Evolutionary conservation across 2,113 vertebrate species (phyloP).

Genomic region (Urocitellus parryii): DNA sequence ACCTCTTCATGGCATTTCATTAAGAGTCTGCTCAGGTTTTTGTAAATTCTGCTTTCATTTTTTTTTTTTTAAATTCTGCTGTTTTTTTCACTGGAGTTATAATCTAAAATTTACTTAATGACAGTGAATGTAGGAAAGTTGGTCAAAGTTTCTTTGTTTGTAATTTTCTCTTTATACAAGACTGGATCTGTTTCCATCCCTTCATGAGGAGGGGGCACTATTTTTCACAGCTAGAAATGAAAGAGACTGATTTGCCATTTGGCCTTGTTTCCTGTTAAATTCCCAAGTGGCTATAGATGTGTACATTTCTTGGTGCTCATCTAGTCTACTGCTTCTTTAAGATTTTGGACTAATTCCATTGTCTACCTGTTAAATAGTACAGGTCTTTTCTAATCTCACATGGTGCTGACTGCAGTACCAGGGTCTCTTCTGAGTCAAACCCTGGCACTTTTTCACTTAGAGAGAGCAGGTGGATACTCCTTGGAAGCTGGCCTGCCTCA

Average conservation of each 20-base stretch:
- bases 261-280: not conserved
- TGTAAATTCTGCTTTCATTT: not conserved
- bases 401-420: not conserved
- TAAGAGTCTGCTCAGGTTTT: not conserved
- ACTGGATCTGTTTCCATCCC: not conserved
- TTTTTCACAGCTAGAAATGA: not conserved
- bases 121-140: not conserved
- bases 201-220: not conserved
- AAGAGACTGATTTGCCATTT: conserved; percentile 15
- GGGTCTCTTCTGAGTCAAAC: not conserved
- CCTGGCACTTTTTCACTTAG: not conserved
- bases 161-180: conserved; percentile 28
- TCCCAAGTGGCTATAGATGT: not conserved
- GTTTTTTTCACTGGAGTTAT: not conserved
- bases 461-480: not conserved
- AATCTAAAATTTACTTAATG: not conserved
- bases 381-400: not conserved
- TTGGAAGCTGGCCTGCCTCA: not conserved
- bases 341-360: not conserved
- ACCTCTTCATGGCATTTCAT: not conserved
- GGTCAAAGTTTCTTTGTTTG: not conserved
- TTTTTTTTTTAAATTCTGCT: not conserved
- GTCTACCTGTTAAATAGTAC: not conserved
- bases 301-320: not conserved
- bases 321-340: not conserved